Base-by-base conservation (phyloP, 2,113 vertebrate genomes). In the Ornithorhynchus anatinus region DNA sequence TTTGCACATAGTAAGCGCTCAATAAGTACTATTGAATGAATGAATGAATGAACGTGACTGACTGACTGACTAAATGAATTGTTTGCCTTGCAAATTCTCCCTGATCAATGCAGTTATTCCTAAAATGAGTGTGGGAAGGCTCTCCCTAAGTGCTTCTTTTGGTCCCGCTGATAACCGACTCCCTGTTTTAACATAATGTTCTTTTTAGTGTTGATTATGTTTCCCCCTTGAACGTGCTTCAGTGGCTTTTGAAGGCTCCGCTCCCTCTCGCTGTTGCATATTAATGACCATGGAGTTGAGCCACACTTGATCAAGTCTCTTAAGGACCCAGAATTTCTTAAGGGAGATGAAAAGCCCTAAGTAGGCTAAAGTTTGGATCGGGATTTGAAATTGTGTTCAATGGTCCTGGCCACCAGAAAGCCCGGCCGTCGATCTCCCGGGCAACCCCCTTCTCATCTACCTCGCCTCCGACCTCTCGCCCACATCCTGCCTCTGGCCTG, bases 221-320 rank as follows among this genome's bases (percentile, higher is more conserved):
- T 54, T 78, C 47, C 5, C 64, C 56, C 75, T 76, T 71, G 81
- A 59, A 86, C 38, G 48, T 69, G 78, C 62, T 84, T 85, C 85
- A 45, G 69, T 77, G 77, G 32, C 80, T 54, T 66, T 56, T 88
- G 84, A 84, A 77, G 85, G 86, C 84, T 84, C 80, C 85, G 82
- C 84, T 86, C 54, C 10, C 82, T 57, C 73, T 84, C 14, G 42
- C 79, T 54, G 32, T 64, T 84, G 87, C 87, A 82, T 88, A 64
- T 56, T 79, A 86, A 88, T 79, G 69, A 66, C 64, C 37, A 27
- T 20, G 77, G 72, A 53, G 59, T 77, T 63, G 48, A 50, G 63
- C 65, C 66, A 66, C 80, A 76, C 70, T 82, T 87, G 84, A 89
- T 86, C 84, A 77, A 84, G 70, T 54, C 70, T 80, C 79, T 75